Evolutionary conservation across 2,113 vertebrate genomes (phyloP), one percentile per base, ranked within the genome.

Genomic region (Thymallus thymallus): DNA sequence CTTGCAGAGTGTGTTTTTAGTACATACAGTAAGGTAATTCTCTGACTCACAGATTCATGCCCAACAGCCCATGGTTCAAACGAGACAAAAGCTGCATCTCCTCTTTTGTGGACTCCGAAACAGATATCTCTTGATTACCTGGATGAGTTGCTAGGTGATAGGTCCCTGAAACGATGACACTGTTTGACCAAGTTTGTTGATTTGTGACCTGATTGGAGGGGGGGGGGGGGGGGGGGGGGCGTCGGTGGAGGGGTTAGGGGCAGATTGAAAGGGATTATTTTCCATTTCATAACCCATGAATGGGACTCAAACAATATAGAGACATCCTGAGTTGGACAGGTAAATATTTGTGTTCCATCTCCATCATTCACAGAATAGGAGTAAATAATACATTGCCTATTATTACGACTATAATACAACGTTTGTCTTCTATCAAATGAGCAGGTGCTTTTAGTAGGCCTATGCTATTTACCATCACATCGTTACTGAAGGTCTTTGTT

Each of bases 141-240:
- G 65, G 30, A 83, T 30, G 76, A 62, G 86, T 89, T 88, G 86
- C 89, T 87, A 77, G 79, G 85, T 74, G 72, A 89, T 75, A 5
- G 58, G 65, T 78, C 35, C 35, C 9, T 41, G 35, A 41, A 46
- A 82, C 78, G 66, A 35, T 6, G 24, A 45, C 23, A 16, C 62
- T 69, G 26, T 74, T 69, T 60, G 35, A 18, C 61, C 9, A 66
- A 61, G 70, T 55, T 60, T 65, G 32, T 64, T 22, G 58, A 69
- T 69, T 76, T 71, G 58, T 77, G 45, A 69, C 35, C n/a, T 68
- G 60, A 79, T 74, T 58, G 64, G 73, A 5, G 4, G 12, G 46
- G 46, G 46, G 32, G 32, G 26, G 26, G 26, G 26, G 30, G 29
- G 29, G 29, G 29, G 30, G 30, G 30, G 30, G 32, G 32, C 1